Evolutionary conservation across 2,888 invertebrate genomes (phyloP), one percentile per base, ranked within the genome.

Genomic region (Meiosimyza platycephala): DNA sequence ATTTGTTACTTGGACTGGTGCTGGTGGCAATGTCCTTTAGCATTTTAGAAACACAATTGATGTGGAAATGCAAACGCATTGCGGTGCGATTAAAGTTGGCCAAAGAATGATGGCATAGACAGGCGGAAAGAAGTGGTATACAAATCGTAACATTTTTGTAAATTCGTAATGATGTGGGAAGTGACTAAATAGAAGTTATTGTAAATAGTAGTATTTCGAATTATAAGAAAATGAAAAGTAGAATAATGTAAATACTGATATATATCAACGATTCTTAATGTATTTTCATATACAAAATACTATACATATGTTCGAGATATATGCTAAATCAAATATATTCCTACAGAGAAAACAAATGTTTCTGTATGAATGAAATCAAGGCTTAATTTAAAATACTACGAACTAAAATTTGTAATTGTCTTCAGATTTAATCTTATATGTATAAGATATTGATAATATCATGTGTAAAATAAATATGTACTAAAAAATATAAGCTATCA

Each of bases 11-110:
- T 75, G 95, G 95, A 47, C 89, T 95, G 15, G 92, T 94, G 74
- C 88, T 95, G 73, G 93, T 95, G 80, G 94, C 95, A 12, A 95
- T 94, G 93, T 93, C 94, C 71, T 94, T 95, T 82, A 94, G 93
- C 85, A 89, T 95, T 74, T 90, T 95, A 72, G 95, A 95, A 84
- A 94, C 94, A 79, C 94, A 94, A 83, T 91, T 95, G 4, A 90
- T 93, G 75, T 89, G 91, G 80, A 91, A 92, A 83, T 93, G 93
- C 88, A 91, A 91, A 79, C 91, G 92, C 78, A 87, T 93, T 82
- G 93, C 93, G 15, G 90, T 91, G 77, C 90, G 90, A 83, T 88
- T 94, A 80, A 93, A 93, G 74, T 87, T 93, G 66, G 88, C 91
- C 74, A 89, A 90, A 76, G 91, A 92, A 84, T 88, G 88, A 86